Base-by-base conservation (phyloP, 2,797 vertebrate genomes). In the Rhodeus uyekii region DNA sequence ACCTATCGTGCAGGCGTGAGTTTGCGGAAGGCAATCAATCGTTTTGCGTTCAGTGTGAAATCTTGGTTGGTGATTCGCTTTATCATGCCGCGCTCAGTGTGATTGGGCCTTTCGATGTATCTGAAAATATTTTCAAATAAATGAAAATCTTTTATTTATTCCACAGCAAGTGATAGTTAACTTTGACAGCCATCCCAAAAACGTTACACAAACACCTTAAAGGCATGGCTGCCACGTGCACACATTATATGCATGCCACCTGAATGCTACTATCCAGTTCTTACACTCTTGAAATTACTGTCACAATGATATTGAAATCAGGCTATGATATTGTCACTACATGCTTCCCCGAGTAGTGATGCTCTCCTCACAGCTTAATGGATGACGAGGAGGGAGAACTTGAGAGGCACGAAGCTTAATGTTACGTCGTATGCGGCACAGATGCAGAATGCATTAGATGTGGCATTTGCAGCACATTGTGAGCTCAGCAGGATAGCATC, bases 391-490 rank as follows among this genome's bases (percentile, higher is more conserved):
- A 81, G 24, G 32, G 27, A 76, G 27, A 10, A 55, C 29, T 50
- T 36, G 34, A 75, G 69, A 72, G 18, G 36, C 32, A 74, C 75
- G 24, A 14, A 60, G 61, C 22, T 7, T 55, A 73, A 73, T 73
- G 34, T 73, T 67, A 24, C 42, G 19, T 71, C 1, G 5, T 42
- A 73, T 75, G 73, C 61, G 53, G 68, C 44, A 84, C 67, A 80
- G 72, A 68, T 27, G 76, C 29, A 63, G 86, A 83, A 83, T 60
- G 80, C 78, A 86, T 85, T 88, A 83, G 84, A 76, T 84, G 68
- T 87, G 86, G 74, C 84, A 86, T 87, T 83, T 86, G 78, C 78
- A 78, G 19, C 83, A 78, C 78, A 83, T 68, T 86, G 75, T 85
- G 78, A 85, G 36, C 78, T 67, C 83, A 85, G 80, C 78, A 48